A percentile compares a stretch with the other conserved stretches of the same genome.
phyloP scores from a whole-genome alignment of 2,888 invertebrate species.

The Hypselothyrea guttata region DNA sequence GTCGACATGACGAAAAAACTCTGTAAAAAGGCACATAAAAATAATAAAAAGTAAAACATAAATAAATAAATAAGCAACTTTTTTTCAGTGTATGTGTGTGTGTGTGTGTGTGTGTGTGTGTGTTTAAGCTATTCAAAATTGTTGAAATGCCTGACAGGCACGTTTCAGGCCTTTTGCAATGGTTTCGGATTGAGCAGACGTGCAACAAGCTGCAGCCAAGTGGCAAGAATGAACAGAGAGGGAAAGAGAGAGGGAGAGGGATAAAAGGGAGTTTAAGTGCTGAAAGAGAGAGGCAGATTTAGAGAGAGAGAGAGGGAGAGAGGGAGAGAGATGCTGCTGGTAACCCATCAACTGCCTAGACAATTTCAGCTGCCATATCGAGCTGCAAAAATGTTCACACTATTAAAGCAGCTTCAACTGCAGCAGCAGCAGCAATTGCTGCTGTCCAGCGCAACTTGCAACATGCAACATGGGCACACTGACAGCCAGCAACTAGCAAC shows the following conservation, averaged over 20 bases:
- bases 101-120: slow-evolving; percentile 14
- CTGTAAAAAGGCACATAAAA: slow-evolving; percentile 5
- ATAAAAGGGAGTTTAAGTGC: background rate
- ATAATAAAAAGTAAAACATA: slow-evolving; percentile 29
- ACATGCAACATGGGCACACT: slow-evolving; percentile 20
- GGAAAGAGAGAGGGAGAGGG: background rate
- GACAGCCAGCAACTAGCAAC: slow-evolving; percentile 38
- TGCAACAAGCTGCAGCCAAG: slow-evolving; percentile 33
- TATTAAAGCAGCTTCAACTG: slow-evolving; percentile 38
- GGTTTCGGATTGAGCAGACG: slow-evolving; percentile 39
- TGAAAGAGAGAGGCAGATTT: background rate
- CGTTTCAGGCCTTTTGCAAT: slow-evolving; percentile 60
- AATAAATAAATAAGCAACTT: slow-evolving; percentile 47
- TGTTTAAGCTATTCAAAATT: slow-evolving; percentile 67
- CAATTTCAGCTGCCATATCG: slow-evolving; percentile 44
- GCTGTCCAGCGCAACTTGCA: slow-evolving; percentile 4
- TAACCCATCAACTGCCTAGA: too few species aligned
- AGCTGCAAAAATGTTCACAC: slow-evolving; percentile 55
- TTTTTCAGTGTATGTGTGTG: slow-evolving; percentile 21
- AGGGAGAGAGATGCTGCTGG: background rate
- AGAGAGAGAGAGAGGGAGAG: background rate
- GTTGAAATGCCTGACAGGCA: slow-evolving; percentile 70
- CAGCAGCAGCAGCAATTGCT: slow-evolving; percentile 12
- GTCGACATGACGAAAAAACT: slow-evolving; percentile 26
- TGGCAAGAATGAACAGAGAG: background rate